Conservation (phyloP, 1,140 invertebrate species). For the Drosophila orosa region DNA sequence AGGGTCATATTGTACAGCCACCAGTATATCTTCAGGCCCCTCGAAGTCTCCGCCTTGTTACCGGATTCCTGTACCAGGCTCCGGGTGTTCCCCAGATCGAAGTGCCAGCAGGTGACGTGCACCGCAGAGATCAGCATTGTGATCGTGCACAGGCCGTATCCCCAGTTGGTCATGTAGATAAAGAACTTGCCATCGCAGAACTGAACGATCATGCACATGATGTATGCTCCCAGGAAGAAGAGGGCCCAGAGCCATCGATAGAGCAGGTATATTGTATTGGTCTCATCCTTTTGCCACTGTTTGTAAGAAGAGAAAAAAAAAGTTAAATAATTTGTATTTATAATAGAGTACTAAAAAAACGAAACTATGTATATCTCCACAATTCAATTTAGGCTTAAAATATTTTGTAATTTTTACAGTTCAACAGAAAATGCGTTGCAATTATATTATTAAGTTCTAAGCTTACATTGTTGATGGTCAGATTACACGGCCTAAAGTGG, state of each 20-base stretch:
- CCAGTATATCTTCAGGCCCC: slow-evolving; percentile 85
- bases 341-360: background rate
- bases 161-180: slow-evolving; percentile 92
- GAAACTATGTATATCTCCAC: background rate
- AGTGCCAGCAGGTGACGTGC: slow-evolving; percentile 78
- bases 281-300: slow-evolving; percentile 85
- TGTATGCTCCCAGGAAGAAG: slow-evolving; percentile 85
- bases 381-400: background rate
- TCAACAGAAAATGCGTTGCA: background rate
- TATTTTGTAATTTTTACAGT: background rate
- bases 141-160: slow-evolving; percentile 85
- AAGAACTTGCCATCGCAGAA: slow-evolving; percentile 83
- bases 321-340: too few relatives aligned
- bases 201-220: slow-evolving; percentile 85
- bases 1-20: slow-evolving; percentile 86
- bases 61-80: slow-evolving; percentile 64
- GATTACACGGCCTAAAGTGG: background rate
- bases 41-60: slow-evolving; percentile 56
- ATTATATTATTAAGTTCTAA: background rate
- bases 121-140: slow-evolving; percentile 71
- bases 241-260: slow-evolving; percentile 86
- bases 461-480: slow-evolving; percentile 19
- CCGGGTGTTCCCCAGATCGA: slow-evolving; percentile 52
- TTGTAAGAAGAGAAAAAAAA: slow-evolving; percentile 67
- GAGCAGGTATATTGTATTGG: slow-evolving; percentile 85